Base-by-base conservation (phyloP, 1,140 invertebrate species). In the Tenebrio molitor region DNA sequence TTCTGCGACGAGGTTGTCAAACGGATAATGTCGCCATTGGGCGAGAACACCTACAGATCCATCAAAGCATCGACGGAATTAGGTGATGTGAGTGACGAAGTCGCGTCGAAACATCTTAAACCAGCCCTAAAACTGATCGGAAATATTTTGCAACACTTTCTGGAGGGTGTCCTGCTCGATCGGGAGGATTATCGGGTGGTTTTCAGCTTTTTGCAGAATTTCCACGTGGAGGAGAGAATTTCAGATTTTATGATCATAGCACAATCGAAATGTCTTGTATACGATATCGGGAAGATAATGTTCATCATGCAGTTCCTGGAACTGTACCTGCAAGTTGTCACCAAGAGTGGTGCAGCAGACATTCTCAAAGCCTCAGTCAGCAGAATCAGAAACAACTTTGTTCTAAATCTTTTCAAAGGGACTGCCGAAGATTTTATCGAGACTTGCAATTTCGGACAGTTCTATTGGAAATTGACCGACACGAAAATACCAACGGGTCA, bases 81-180 rank as follows among this genome's bases (percentile, higher is more conserved):
- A 66, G 1, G 15, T 16, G 82, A 85, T 75, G 84, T 88, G n/a
- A 84, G 85, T 16, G 86, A 87, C 77, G 79, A 84, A 41, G 82
- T 86, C 14, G 80, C 88, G 71, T 83, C 87, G 53, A 83, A 85
- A 33, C 81, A 85, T 23, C 75, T 89, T 0, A 83, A 85, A 7
- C 83, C 87, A 0, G 85, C 86, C 0, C 44, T 90, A 16, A 84
- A 87, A 73, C 71, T 90, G 12, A 84, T 85, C 19, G 78, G 74
- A 15, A 79, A 80, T 72, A 80, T 83, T 63, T 76, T 83, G 17
- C 79, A 82, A 69, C 77, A 80, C 72, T 84, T 76, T 10, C 73
- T 81, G 33, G 73, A 81, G 39, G 69, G 29, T 46, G 25, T 62
- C 21, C 29, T 36, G 29, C 64, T 50, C n/a, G 21, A 33, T 29